phyloP scores from a whole-genome alignment of 2,797 vertebrate species.

The Pseudomugil tenellus region DNA sequence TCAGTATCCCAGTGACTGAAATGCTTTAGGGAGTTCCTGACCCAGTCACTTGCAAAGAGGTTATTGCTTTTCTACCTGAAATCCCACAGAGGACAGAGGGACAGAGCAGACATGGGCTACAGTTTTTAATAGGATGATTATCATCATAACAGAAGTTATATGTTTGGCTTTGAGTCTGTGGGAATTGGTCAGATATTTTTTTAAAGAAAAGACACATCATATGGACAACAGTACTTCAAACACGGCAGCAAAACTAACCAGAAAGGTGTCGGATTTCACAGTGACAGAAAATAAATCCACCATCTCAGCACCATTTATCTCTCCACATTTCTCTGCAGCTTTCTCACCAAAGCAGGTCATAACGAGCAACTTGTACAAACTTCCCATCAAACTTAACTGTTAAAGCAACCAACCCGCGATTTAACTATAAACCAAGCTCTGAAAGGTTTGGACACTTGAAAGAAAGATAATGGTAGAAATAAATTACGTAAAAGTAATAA shows the following conservation, averaged over 20 bases:
- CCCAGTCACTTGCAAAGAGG: conserved; percentile 52
- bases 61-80: conserved; percentile 48
- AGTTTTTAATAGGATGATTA: conserved; percentile 40
- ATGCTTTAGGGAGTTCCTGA: conserved; percentile 55
- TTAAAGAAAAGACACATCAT: neutral
- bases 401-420: neutral
- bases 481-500: neutral
- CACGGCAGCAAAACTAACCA: neutral
- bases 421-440: neutral
- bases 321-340: conserved; percentile 5
- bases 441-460: neutral
- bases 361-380: neutral
- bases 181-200: neutral
- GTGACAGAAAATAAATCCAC: neutral
- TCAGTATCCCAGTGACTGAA: conserved; percentile 44
- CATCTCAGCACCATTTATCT: neutral
- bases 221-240: neutral
- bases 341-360: conserved; percentile 3
- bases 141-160: neutral
- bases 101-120: conserved; percentile 27
- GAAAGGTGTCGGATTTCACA: neutral
- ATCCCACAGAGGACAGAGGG: conserved; percentile 39
- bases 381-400: conserved; percentile 2
- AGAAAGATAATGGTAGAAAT: neutral
- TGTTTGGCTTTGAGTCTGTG: no score